Percentiles rank a stretch among this genome's conserved stretches.
Evolutionary conservation across 2,797 vertebrate species (phyloP).

Genomic region (Simalia tracyae): DNA sequence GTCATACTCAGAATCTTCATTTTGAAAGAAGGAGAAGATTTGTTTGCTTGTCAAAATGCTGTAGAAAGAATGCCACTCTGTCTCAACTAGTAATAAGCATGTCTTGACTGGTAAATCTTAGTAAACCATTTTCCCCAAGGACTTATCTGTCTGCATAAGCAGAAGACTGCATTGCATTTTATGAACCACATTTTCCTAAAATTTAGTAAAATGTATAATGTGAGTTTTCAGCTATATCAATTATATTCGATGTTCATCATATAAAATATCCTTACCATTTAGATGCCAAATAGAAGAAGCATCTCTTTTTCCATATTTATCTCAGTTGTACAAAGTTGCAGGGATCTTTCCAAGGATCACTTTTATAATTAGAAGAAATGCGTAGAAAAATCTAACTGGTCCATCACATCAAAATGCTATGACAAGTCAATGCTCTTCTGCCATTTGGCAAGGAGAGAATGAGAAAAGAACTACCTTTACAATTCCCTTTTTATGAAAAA

Average conservation of each 20-base stretch:
- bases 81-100: slow-evolving; percentile 43
- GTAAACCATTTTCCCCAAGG: slow-evolving; percentile 52
- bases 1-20: slow-evolving; percentile 52
- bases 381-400: no score
- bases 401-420: no score
- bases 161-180: slow-evolving; percentile 48
- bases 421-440: no score
- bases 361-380: not conserved
- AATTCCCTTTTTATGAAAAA: no score
- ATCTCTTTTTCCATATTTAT: not conserved
- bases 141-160: slow-evolving; percentile 55
- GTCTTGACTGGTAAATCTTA: slow-evolving; percentile 46
- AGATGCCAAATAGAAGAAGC: not conserved
- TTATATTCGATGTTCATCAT: slow-evolving; percentile 35
- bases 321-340: not conserved
- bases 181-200: slow-evolving; percentile 56
- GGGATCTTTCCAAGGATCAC: not conserved
- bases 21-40: slow-evolving; percentile 60
- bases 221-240: slow-evolving; percentile 50
- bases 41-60: slow-evolving; percentile 64
- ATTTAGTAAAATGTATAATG: slow-evolving; percentile 39
- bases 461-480: no score
- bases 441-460: no score
- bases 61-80: slow-evolving; percentile 40
- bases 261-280: slow-evolving; percentile 22